Base-by-base conservation (phyloP, 2,888 invertebrate species). In the Latheticus oryzae region DNA sequence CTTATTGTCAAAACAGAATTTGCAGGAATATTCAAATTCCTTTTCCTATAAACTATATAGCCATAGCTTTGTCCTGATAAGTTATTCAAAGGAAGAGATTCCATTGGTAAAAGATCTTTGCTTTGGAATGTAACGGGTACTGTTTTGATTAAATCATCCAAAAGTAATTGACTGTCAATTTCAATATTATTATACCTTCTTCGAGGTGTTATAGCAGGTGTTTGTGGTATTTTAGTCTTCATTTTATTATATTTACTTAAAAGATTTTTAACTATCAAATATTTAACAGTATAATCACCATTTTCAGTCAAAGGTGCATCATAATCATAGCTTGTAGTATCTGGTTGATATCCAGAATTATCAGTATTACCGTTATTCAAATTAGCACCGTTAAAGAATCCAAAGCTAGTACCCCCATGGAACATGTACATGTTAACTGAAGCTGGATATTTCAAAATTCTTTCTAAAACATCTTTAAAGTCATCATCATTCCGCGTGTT, bases 361-460 rank as follows among this genome's bases (percentile, higher is more conserved):
- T 54, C 52, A 2, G 21, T 38, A 5, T n/a, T 33, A n/a, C 38
- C 47, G 16, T 51, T 53, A 23, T 47, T 70, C 69, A 60, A 38
- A 60, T 66, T 71, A 32, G 60, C 68, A n/a, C 72, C 72, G 40
- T 73, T 72, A 23, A 71, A 60, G 48, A 88, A 93, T 58, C 87
- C 92, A 72, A 89, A 92, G 71, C 91, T 94, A 1, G 91, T 91
- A 47, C 95, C 95, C 11, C 96, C 96, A 69, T 87, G 89, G 78
- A 94, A 95, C 90, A 96, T 92, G 74, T 95, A 97, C 67, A 95
- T 85, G 72, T 94, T 96, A 11, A 95, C 86, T 45, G 88, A 75
- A 4, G 76, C 68, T 1, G 76, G 76, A 56, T 67, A 75, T 12
- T 61, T 57, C 7, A 78, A 47, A 42, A 77, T 77, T 4, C 58